Percentiles rank a stretch among this genome's conserved stretches.
These are phyloP conservation scores for Tanytarsus gracilentus DNA, from an alignment of 2,888 invertebrate genomes.

Conservation along the genomic window DNA sequence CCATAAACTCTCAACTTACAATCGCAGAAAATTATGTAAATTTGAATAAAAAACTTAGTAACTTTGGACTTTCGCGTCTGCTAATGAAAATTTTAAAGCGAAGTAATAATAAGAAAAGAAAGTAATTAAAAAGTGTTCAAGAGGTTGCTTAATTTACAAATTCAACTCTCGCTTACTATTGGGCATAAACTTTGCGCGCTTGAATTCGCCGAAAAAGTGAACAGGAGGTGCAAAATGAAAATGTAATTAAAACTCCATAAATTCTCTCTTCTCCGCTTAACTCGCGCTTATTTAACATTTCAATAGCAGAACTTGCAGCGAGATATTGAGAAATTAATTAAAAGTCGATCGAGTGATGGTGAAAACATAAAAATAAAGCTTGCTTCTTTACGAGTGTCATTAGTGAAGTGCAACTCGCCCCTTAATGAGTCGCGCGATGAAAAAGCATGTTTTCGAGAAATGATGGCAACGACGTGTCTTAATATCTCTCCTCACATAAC, in stretches of 20 bases:
- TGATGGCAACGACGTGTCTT: slow-evolving; percentile 1
- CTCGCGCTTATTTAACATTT: too few species aligned
- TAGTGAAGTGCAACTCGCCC: background rate
- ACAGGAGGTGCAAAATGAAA: background rate
- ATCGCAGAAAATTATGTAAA: too few species aligned
- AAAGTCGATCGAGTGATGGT: slow-evolving; percentile 4
- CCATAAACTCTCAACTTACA: too few species aligned
- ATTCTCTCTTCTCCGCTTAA: background rate
- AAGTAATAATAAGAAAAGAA: background rate
- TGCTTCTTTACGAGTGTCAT: background rate
- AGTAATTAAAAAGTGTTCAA: slow-evolving; percentile 14
- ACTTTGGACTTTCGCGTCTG: too few species aligned
- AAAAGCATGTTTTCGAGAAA: too few species aligned
- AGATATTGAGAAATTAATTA: slow-evolving; percentile 12
- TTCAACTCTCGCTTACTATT: background rate
- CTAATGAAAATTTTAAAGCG: too few species aligned
- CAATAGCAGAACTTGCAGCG: too few species aligned
- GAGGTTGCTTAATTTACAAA: slow-evolving; percentile 22
- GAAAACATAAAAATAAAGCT: background rate
- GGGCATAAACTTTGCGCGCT: too few species aligned
- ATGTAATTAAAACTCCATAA: slow-evolving; percentile 22
- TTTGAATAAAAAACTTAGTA: too few species aligned
- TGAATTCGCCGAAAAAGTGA: background rate
- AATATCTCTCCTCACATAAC: background rate
- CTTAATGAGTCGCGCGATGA: background rate